phyloP scores from a whole-genome alignment of 2,797 vertebrate species.

The Moxostoma hubbsi region DNA sequence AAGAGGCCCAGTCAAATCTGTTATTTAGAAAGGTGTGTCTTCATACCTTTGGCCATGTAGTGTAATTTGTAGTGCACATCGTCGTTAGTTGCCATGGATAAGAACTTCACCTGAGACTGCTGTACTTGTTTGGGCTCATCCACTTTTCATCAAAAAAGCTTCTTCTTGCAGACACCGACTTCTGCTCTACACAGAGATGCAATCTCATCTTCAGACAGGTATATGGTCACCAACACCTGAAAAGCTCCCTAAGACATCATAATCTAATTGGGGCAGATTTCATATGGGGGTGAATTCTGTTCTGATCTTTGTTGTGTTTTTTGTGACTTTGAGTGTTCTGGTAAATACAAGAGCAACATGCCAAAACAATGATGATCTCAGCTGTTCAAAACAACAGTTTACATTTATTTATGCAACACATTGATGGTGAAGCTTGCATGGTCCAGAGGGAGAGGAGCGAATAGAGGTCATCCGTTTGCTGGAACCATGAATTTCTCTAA shows the following conservation, averaged over 20 bases:
- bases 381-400: neutral
- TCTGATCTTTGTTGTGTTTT: neutral
- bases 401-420: neutral
- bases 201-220: constrained; percentile 25
- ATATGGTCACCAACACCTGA: constrained; percentile 25
- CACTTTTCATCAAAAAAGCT: neutral
- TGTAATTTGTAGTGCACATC: too few species aligned
- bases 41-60: too few species aligned
- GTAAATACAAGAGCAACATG: neutral
- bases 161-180: constrained; percentile 11
- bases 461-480: neutral
- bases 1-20: too few species aligned
- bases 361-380: neutral
- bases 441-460: neutral
- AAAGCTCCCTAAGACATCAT: neutral
- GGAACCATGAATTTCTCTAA: neutral
- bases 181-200: neutral
- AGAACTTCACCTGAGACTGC: neutral
- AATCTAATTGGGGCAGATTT: constrained; percentile 9
- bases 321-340: neutral
- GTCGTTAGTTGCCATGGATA: neutral
- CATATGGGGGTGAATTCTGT: neutral
- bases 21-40: too few species aligned
- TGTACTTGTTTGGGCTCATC: constrained; percentile 15
- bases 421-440: neutral